A percentile compares a stretch with the other conserved stretches of the same genome.
phyloP scores from a whole-genome alignment of 2,113 vertebrate species.

The Menura novaehollandiae region DNA sequence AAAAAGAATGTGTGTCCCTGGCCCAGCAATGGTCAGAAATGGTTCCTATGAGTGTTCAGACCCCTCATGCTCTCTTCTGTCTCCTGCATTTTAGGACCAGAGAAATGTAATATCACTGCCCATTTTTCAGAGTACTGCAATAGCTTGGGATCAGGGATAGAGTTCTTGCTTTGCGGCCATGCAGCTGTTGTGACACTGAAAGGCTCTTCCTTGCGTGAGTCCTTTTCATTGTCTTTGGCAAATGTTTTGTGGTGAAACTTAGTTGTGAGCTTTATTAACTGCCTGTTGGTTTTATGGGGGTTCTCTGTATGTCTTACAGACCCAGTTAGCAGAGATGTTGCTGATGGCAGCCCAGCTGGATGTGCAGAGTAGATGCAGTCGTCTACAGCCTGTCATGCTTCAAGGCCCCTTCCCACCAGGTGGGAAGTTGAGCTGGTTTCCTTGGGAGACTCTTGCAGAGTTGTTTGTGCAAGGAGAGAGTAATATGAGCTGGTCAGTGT shows the following conservation, averaged over 20 bases:
- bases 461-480: neutral
- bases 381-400: neutral
- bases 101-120: neutral
- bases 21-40: neutral
- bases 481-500: neutral
- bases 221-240: constrained; percentile 30
- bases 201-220: neutral
- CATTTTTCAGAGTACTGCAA: neutral
- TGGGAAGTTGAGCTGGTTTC: neutral
- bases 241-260: neutral
- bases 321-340: neutral
- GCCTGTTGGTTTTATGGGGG: neutral
- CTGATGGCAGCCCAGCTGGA: neutral
- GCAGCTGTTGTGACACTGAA: constrained; percentile 8
- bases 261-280: constrained; percentile 8
- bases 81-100: neutral
- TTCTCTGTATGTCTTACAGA: neutral
- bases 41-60: neutral
- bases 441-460: neutral
- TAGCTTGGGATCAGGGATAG: neutral
- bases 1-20: neutral
- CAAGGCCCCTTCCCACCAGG: neutral
- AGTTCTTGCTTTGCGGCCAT: neutral
- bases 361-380: neutral
- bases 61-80: neutral